Base-by-base conservation (phyloP, 2,888 invertebrate genomes). In the Drosophila stalkeri region DNA sequence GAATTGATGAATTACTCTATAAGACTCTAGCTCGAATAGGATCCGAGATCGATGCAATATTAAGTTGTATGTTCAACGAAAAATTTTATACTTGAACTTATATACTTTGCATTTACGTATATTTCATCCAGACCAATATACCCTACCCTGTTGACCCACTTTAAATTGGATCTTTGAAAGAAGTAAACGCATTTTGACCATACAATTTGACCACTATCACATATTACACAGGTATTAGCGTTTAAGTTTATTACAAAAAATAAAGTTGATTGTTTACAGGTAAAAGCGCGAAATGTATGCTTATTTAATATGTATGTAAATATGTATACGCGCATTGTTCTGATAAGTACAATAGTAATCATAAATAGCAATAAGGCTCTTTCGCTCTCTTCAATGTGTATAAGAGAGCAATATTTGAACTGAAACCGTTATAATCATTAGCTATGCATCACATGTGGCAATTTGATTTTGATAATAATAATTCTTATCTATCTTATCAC, bases 401-500 rank as follows among this genome's bases (percentile, higher is more conserved):
- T 61, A 77, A 60, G 65, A 72, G 64, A 49, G 80, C 49, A 49
- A 60, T 39, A 43, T 63, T 80, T 60, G 49, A 49, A 37, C 52
- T 39, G 56, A 64, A 82, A 82, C 83, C 80, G 80, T 83, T 80
- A 80, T 83, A 74, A 80, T 85, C 80, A 88, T 89, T 88, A 90
- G 89, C 82, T 89, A 89, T 89, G 89, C 85, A 77, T 81, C 78
- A 77, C 90, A 89, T 90, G 90, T 90, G 89, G 86, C 89, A 78
- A 79, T 59, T 77, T 79, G 80, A 82, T 86, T 65, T 70, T 82
- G 79, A 87, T 79, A 86, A 77, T 80, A 77, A 81, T 77, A 75
- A 66, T 75, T 76, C 72, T 82, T 71, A 72, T 27, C 27, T 27
- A 4, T 27, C 27, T 27, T 27, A 27, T 27, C 27, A 27, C 6